Conservation (phyloP, 2,113 vertebrate species). For the Fulica atra region DNA sequence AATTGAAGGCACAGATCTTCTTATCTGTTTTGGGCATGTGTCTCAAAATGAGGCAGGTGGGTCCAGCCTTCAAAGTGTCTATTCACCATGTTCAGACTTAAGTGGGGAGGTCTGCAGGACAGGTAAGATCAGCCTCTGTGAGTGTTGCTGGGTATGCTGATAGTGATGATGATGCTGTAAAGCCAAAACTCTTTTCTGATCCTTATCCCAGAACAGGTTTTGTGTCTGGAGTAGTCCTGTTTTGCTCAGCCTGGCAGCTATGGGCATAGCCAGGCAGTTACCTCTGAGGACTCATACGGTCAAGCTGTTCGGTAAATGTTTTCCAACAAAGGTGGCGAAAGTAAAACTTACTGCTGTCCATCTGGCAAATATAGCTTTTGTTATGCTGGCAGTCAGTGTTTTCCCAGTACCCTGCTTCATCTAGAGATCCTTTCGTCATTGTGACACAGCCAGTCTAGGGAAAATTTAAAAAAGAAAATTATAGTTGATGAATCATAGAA, state of each 20-base stretch:
- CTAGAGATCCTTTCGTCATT: background rate
- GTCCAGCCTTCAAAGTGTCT: background rate
- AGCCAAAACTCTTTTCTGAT: background rate
- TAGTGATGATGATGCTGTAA: background rate
- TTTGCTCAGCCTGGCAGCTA: background rate
- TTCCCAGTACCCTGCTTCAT: constrained; percentile 3
- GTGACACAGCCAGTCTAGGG: background rate
- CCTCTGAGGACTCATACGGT: background rate
- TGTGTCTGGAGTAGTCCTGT: background rate
- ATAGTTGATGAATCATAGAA: background rate
- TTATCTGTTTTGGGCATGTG: background rate
- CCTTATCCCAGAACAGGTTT: background rate
- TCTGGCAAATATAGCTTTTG: constrained; percentile 46
- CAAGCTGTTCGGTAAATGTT: background rate
- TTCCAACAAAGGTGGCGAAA: background rate
- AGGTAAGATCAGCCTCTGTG: accelerated
- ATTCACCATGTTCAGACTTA: accelerated
- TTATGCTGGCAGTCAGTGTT: constrained; percentile 1
- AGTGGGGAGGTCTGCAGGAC: background rate
- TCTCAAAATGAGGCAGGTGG: background rate
- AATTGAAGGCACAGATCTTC: background rate
- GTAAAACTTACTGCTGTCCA: constrained; percentile 19
- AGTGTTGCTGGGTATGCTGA: background rate
- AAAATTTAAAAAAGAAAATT: background rate
- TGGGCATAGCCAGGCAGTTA: background rate